Conservation (phyloP, 2,797 vertebrate species). For the Oryzias sinensis region DNA sequence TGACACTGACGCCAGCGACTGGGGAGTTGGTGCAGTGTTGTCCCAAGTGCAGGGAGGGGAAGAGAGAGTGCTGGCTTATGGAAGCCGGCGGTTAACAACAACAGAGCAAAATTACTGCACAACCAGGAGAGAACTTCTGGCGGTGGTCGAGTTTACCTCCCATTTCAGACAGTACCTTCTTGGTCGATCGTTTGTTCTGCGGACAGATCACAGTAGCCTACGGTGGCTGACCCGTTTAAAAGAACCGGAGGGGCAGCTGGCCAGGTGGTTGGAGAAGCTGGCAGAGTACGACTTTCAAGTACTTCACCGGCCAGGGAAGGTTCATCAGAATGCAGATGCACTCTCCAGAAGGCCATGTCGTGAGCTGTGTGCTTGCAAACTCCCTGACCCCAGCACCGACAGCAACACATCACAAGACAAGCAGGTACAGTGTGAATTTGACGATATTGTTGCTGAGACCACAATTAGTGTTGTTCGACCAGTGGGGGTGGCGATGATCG, state of each 20-base stretch:
- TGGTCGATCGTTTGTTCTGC: conserved; percentile 3
- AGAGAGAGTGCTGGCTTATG: conserved; percentile 27
- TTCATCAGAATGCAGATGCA: neutral
- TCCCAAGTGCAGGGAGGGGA: conserved; percentile 13
- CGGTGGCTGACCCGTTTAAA: neutral
- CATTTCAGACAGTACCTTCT: conserved; percentile 38
- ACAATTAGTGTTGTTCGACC: too few relatives aligned
- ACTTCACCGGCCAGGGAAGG: neutral
- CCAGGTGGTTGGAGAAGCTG: conserved; percentile 11
- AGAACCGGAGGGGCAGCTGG: conserved; percentile 5
- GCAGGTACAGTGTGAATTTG: too few relatives aligned
- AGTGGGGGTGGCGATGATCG: too few relatives aligned
- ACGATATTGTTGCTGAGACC: too few relatives aligned
- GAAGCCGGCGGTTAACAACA: conserved; percentile 1
- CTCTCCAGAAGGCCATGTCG: neutral
- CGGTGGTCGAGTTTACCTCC: conserved; percentile 27
- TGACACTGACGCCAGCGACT: conserved; percentile 1
- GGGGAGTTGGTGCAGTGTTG: neutral
- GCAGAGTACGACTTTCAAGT: conserved; percentile 14
- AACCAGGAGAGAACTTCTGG: conserved; percentile 16
- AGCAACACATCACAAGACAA: too few relatives aligned
- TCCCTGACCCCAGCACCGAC: too few relatives aligned
- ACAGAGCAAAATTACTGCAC: conserved; percentile 42
- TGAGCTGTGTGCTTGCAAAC: neutral
- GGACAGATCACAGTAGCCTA: conserved; percentile 19